A percentile compares a stretch with the other conserved stretches of the same genome.
These are phyloP conservation scores for Tetragonisca angustula DNA, from an alignment of 2,888 invertebrate species.

Conservation along the genomic window DNA sequence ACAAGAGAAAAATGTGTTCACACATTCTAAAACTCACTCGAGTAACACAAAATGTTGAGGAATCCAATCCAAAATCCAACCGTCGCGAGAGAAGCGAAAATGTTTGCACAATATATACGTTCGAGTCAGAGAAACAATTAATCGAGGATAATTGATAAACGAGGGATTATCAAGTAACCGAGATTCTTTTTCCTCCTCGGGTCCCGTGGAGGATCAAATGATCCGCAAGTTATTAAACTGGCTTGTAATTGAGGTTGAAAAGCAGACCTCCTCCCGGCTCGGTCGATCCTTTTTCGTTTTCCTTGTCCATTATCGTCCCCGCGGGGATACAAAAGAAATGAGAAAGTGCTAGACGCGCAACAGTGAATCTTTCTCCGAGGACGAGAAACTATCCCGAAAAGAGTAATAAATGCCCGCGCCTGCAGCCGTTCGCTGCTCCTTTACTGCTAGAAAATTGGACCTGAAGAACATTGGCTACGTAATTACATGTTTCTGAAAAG, in stretches of 20 bases:
- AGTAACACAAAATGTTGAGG: no score
- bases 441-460: constrained; percentile 56
- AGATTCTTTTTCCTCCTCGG: background rate
- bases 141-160: background rate
- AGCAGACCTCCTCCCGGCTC: constrained; percentile 9
- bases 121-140: background rate
- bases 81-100: background rate
- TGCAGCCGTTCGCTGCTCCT: constrained; percentile 46
- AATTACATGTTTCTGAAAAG: constrained; percentile 57
- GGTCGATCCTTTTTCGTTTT: constrained; percentile 47
- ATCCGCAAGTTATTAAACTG: constrained; percentile 47
- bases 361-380: constrained; percentile 50
- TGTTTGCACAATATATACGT: background rate
- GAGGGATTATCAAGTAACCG: background rate
- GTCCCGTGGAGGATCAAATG: constrained; percentile 19
- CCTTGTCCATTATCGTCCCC: constrained; percentile 50
- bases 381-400: constrained; percentile 48
- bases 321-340: constrained; percentile 45
- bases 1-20: no score
- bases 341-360: constrained; percentile 41
- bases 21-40: no score
- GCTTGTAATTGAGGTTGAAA: constrained; percentile 51
- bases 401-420: constrained; percentile 66
- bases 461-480: constrained; percentile 56
- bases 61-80: no score